Conservation (phyloP, 2,113 vertebrate genomes). For the Eudyptes chrysolophus region DNA sequence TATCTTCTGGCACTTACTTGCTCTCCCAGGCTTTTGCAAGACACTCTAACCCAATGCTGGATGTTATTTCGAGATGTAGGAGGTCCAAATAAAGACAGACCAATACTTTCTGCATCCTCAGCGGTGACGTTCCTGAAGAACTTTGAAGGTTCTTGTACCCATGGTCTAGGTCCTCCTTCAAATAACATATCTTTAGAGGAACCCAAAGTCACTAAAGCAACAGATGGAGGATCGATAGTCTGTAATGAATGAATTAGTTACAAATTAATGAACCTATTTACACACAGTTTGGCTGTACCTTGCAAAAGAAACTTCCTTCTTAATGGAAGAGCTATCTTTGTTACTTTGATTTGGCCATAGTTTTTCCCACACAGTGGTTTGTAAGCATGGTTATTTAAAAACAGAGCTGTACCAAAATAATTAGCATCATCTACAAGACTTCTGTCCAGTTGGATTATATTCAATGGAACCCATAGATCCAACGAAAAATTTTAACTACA, state of each 20-base stretch:
- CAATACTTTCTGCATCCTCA: conserved; percentile 75
- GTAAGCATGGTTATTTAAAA: background rate
- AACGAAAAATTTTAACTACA: background rate
- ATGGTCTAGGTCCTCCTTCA: conserved; percentile 90
- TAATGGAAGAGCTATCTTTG: background rate
- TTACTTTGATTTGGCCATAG: background rate
- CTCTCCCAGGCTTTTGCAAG: conserved; percentile 88
- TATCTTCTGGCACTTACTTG: conserved; percentile 76
- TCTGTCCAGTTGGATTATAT: background rate
- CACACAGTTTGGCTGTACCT: background rate
- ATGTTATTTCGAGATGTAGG: conserved; percentile 79
- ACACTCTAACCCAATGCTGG: conserved; percentile 84
- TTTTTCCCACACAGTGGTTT: background rate
- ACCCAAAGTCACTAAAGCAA: conserved; percentile 90
- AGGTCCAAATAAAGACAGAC: conserved; percentile 70
- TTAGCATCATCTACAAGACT: background rate
- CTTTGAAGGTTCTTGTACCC: conserved; percentile 93
- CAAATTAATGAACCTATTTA: background rate
- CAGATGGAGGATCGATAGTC: conserved; percentile 85
- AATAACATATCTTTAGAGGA: conserved; percentile 95
- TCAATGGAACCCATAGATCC: background rate
- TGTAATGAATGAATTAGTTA: conserved; percentile 24
- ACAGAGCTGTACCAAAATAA: background rate
- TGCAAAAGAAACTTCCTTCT: background rate
- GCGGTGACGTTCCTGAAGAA: conserved; percentile 86